phyloP scores from a whole-genome alignment of 2,888 invertebrate species.

The Tachina grossa region DNA sequence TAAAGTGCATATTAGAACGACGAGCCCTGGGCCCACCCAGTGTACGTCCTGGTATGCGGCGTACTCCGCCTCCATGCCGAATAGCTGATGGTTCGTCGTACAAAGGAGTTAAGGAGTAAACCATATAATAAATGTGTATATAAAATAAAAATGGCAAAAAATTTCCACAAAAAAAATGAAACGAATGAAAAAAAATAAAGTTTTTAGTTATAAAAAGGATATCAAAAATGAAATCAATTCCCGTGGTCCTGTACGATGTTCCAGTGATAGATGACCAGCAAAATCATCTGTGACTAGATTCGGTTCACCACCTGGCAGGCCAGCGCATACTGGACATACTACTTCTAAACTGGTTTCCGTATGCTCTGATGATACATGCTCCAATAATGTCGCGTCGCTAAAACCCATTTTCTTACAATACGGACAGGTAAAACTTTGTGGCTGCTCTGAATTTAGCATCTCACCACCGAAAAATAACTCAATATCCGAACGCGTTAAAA shows the following conservation, averaged over 20 bases:
- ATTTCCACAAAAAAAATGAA: background rate
- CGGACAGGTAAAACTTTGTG: conserved; percentile 98
- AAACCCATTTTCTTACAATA: conserved; percentile 98
- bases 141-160: conserved; percentile 10
- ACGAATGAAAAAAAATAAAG: background rate
- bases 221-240: conserved; percentile 96
- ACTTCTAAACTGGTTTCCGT: conserved; percentile 96
- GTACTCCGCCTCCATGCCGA: conserved; percentile 87
- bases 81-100: conserved; percentile 94
- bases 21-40: conserved; percentile 90
- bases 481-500: conserved; percentile 97
- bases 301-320: conserved; percentile 97
- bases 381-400: conserved; percentile 94
- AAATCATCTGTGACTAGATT: conserved; percentile 99
- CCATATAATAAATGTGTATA: conserved; percentile 45
- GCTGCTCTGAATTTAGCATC: conserved; percentile 94
- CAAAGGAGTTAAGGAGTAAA: conserved; percentile 84
- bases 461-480: conserved; percentile 98
- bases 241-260: conserved; percentile 94
- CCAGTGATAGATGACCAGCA: conserved; percentile 96
- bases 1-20: conserved; percentile 97
- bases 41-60: conserved; percentile 91
- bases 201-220: conserved; percentile 85
- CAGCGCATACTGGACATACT: conserved; percentile 99
- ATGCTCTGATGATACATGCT: conserved; percentile 95